Conservation (phyloP, 2,113 vertebrate genomes). For the Gobiocypris rarus region DNA sequence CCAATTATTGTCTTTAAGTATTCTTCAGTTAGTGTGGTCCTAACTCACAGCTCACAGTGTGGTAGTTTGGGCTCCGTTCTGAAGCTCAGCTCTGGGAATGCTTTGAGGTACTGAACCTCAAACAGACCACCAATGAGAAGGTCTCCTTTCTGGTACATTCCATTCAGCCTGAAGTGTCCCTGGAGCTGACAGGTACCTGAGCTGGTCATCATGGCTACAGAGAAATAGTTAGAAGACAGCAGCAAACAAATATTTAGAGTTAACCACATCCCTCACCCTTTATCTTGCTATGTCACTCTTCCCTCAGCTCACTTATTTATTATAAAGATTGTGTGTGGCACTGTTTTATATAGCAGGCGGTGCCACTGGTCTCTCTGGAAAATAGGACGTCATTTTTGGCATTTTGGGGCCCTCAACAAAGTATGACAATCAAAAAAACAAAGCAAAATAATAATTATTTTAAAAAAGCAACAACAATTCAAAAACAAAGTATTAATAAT, state of each 20-base stretch:
- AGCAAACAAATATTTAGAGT: constrained; percentile 26
- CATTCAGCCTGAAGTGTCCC: constrained; percentile 52
- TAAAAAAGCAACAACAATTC: no score
- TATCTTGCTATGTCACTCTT: neutral
- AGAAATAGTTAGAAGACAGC: neutral
- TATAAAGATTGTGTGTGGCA: neutral
- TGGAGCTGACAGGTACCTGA: constrained; percentile 49
- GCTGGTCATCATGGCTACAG: neutral
- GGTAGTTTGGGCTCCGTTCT: constrained; percentile 61
- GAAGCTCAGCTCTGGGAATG: constrained; percentile 62
- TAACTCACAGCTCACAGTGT: constrained; percentile 65
- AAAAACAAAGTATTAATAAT: no score
- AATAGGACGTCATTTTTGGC: neutral
- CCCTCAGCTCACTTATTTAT: neutral
- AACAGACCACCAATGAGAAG: constrained; percentile 68
- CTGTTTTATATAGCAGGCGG: constrained; percentile 9
- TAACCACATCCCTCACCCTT: constrained; percentile 19
- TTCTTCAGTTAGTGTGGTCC: neutral
- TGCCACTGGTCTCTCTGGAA: neutral
- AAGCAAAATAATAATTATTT: no score
- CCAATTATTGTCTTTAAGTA: neutral
- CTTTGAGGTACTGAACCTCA: constrained; percentile 61
- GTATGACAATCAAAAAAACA: no score
- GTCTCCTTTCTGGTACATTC: constrained; percentile 60
- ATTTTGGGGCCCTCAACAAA: neutral